Conservation (phyloP, 37 sponge, comb jelly and placozoan genomes). For the Cliona cf. orientalis region DNA sequence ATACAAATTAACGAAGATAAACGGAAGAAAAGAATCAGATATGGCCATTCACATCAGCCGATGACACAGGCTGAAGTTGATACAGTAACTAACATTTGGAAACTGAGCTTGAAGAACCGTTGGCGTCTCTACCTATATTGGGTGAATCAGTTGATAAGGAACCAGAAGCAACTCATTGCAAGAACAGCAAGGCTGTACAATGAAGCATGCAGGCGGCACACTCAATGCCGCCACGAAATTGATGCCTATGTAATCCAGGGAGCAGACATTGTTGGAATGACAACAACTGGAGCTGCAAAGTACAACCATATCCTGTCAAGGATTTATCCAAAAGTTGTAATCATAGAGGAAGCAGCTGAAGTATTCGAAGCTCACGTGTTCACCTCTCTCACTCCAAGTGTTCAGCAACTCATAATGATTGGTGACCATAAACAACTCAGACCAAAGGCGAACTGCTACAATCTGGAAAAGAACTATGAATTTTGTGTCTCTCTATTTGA, state of each 20-base stretch:
- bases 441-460: slow-evolving; percentile 79
- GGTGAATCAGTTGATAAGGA: slow-evolving; percentile 33
- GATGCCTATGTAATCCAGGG: slow-evolving; percentile 39
- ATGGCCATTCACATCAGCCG: slow-evolving; percentile 50
- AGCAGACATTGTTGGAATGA: slow-evolving; percentile 90
- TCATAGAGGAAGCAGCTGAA: slow-evolving; percentile 98
- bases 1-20: slow-evolving; percentile 29
- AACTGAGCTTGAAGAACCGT: slow-evolving; percentile 21
- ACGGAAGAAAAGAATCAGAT: slow-evolving; percentile 32
- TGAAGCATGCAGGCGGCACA: slow-evolving; percentile 18
- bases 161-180: slow-evolving; percentile 1
- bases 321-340: slow-evolving; percentile 81
- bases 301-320: slow-evolving; percentile 64
- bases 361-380: slow-evolving; percentile 91
- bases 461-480: slow-evolving; percentile 65
- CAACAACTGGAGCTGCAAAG: slow-evolving; percentile 95
- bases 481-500: slow-evolving; percentile 94
- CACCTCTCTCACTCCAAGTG: slow-evolving; percentile 80
- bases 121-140: slow-evolving; percentile 76
- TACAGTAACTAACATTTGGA: slow-evolving; percentile 32
- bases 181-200: slow-evolving; percentile 36
- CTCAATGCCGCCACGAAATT: slow-evolving; percentile 29
- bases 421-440: slow-evolving; percentile 97
- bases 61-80: slow-evolving; percentile 46
- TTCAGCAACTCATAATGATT: slow-evolving; percentile 89